phyloP scores from a whole-genome alignment of 92 coral and sea anemone species.

The Epizoanthus illoricatus region DNA sequence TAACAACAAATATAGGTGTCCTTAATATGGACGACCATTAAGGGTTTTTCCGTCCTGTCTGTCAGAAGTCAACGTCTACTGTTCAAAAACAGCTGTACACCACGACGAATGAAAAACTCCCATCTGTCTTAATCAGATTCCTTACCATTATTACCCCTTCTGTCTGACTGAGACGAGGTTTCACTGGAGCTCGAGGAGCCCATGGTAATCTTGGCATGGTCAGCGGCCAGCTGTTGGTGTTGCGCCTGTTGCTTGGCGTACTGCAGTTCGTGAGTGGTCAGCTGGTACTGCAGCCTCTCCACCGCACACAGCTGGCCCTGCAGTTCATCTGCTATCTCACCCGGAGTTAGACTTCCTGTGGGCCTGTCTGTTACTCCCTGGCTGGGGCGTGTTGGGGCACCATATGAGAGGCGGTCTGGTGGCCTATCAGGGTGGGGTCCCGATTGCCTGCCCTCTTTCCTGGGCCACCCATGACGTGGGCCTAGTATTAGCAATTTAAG shows the following conservation, averaged over 20 bases:
- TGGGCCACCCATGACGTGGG: neutral
- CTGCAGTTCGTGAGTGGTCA: conserved; percentile 90
- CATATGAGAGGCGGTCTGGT: neutral
- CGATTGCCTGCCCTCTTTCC: neutral
- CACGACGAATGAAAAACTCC: too few species aligned
- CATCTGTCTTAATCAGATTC: neutral
- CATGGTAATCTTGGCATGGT: conserved; percentile 64
- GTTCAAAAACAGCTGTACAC: too few species aligned
- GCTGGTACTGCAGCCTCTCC: conserved; percentile 90
- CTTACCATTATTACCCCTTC: conserved; percentile 15
- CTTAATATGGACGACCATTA: too few species aligned
- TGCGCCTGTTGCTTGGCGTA: conserved; percentile 85
- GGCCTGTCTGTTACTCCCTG: neutral
- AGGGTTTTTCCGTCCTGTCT: too few species aligned
- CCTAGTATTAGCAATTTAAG: neutral
- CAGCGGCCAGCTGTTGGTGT: conserved; percentile 78
- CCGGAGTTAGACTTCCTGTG: conserved; percentile 51
- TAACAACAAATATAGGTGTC: too few species aligned
- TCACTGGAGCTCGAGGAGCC: conserved; percentile 65
- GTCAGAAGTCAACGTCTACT: too few species aligned
- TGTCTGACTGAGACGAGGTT: conserved; percentile 17
- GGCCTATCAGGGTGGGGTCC: conserved; percentile 5
- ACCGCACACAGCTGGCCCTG: conserved; percentile 81
- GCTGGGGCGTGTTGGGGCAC: conserved; percentile 8
- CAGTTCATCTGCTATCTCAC: conserved; percentile 63